These are phyloP conservation scores for Festucalex cinctus DNA, from an alignment of 2,113 vertebrate genomes.

Conservation along the genomic window DNA sequence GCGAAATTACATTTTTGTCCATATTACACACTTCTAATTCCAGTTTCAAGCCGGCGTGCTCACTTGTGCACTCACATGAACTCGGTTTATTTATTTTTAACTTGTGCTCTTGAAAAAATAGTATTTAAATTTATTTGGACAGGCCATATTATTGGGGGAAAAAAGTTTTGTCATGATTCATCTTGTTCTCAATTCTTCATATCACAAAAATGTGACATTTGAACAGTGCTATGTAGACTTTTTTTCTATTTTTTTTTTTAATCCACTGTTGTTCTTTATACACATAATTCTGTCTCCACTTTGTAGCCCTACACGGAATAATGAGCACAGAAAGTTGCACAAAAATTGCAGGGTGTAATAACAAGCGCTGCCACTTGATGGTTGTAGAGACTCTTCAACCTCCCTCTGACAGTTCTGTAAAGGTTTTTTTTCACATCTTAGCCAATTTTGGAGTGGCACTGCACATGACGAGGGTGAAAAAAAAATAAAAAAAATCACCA, in stretches of 20 bases:
- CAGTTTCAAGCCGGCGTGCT: too few relatives aligned
- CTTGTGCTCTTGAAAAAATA: too few relatives aligned
- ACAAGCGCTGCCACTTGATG: conserved; percentile 57
- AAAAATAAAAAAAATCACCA: neutral
- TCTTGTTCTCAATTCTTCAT: too few relatives aligned
- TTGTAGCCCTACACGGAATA: conserved; percentile 2
- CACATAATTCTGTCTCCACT: conserved; percentile 5
- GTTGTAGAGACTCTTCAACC: conserved; percentile 30
- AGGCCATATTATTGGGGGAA: too few relatives aligned
- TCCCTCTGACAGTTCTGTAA: neutral
- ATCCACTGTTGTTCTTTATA: neutral
- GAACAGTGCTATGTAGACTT: neutral
- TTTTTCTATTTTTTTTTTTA: too few relatives aligned
- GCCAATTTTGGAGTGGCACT: neutral
- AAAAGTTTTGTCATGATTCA: too few relatives aligned
- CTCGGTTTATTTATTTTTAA: too few relatives aligned
- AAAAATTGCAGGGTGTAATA: conserved; percentile 6
- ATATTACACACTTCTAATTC: too few relatives aligned
- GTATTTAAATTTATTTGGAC: too few relatives aligned
- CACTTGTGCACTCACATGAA: too few relatives aligned
- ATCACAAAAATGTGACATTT: neutral
- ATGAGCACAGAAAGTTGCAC: neutral
- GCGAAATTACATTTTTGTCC: too few relatives aligned
- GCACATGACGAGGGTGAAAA: neutral
- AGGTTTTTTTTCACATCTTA: neutral